Evolutionary conservation across 30 jellyfish, hydroid and myxozoan genomes (phyloP).

Genomic region (Catostylus mosaicus): DNA sequence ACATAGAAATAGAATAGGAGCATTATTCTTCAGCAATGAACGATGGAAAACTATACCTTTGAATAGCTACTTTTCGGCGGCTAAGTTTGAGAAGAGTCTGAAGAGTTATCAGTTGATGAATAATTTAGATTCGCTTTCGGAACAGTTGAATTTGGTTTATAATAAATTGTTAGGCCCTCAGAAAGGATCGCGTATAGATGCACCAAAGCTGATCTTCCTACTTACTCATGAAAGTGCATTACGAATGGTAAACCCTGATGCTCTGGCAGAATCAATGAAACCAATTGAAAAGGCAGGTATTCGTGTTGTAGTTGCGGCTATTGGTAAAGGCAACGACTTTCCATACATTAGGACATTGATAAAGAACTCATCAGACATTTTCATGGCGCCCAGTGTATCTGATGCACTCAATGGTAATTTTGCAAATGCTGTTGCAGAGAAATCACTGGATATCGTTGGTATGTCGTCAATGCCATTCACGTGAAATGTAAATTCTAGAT

Average conservation of each 20-base stretch:
- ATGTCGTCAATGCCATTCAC: background rate
- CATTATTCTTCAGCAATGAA: constrained; percentile 47
- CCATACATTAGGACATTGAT: constrained; percentile 14
- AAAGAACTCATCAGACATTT: constrained; percentile 30
- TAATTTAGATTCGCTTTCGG: constrained; percentile 20
- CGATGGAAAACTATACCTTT: constrained; percentile 57
- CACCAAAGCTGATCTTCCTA: constrained; percentile 50
- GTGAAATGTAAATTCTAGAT: too few relatives aligned
- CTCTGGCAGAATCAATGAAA: constrained; percentile 35
- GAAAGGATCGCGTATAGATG: constrained; percentile 44
- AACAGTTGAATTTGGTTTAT: constrained; percentile 40
- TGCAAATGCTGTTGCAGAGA: constrained; percentile 25
- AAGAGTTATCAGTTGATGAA: constrained; percentile 28
- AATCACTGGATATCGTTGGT: constrained; percentile 45
- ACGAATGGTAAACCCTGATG: constrained; percentile 10
- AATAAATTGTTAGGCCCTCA: constrained; percentile 28
- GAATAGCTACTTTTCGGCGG: constrained; percentile 18
- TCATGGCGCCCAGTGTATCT: constrained; percentile 24
- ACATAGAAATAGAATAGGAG: constrained; percentile 31
- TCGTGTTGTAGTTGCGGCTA: constrained; percentile 36
- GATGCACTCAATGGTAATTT: constrained; percentile 37
- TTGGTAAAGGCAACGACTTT: constrained; percentile 34
- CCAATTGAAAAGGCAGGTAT: constrained; percentile 59
- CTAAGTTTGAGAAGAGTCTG: constrained; percentile 18
- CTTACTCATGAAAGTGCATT: constrained; percentile 52